These are phyloP conservation scores for Gouania willdenowi DNA, from an alignment of 2,797 vertebrate species.

Conservation along the genomic window DNA sequence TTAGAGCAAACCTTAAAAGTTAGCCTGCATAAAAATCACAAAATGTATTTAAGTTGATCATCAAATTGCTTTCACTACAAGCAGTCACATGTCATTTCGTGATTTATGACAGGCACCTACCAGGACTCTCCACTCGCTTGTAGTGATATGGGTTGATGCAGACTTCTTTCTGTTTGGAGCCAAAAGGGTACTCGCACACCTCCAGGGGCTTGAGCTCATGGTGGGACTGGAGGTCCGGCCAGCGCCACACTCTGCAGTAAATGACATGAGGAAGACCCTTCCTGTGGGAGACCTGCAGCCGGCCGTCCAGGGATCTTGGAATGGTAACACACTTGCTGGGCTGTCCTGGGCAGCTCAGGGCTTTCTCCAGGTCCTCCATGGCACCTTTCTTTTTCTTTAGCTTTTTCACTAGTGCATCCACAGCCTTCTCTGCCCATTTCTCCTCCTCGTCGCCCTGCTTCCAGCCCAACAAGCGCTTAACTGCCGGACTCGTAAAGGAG, in stretches of 20 bases:
- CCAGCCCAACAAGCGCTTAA: slow-evolving; percentile 96
- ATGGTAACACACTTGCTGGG: slow-evolving; percentile 97
- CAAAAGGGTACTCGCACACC: slow-evolving; percentile 96
- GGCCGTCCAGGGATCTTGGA: slow-evolving; percentile 91
- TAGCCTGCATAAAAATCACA: too few relatives aligned
- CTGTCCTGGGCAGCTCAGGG: slow-evolving; percentile 93
- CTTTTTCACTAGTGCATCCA: slow-evolving; percentile 97
- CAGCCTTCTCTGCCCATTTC: slow-evolving; percentile 98
- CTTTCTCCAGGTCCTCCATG: slow-evolving; percentile 98
- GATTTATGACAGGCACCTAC: slow-evolving; percentile 70
- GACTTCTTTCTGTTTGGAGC: slow-evolving; percentile 98
- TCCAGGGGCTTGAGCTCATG: slow-evolving; percentile 97
- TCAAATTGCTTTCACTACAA: not conserved
- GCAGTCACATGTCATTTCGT: too few relatives aligned
- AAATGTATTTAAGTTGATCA: not conserved
- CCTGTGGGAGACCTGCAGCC: slow-evolving; percentile 94
- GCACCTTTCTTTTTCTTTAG: slow-evolving; percentile 98
- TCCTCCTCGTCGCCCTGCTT: slow-evolving; percentile 99
- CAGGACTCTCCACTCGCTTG: slow-evolving; percentile 96
- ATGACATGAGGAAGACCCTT: slow-evolving; percentile 96
- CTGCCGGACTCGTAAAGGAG: slow-evolving; percentile 97
- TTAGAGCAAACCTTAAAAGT: too few relatives aligned
- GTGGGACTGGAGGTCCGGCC: slow-evolving; percentile 96
- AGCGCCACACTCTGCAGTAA: slow-evolving; percentile 97
- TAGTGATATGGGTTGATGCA: slow-evolving; percentile 99